Evolutionary conservation across 1,140 invertebrate species (phyloP).

Genomic region (Brachionus sp.): DNA sequence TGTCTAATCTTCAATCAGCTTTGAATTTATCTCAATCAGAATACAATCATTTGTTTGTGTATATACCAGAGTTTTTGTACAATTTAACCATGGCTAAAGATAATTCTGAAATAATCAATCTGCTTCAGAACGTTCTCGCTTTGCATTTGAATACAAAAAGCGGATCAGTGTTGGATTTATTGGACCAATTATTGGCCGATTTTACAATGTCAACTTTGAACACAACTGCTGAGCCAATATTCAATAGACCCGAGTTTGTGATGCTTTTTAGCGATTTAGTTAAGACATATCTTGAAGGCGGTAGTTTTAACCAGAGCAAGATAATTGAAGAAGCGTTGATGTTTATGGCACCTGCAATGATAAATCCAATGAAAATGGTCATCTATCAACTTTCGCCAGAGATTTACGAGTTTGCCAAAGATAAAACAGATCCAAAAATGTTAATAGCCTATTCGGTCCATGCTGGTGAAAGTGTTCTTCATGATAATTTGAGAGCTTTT

Average conservation of each 20-base stretch:
- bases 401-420: conserved; percentile 1
- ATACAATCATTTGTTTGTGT: neutral
- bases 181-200: neutral
- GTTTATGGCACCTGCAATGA: neutral
- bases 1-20: neutral
- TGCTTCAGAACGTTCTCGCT: neutral
- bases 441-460: neutral
- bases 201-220: neutral
- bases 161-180: neutral
- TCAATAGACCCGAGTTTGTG: neutral
- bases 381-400: neutral
- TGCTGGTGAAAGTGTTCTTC: neutral
- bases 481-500: neutral
- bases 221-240: neutral
- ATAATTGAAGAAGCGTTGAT: neutral
- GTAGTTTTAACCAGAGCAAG: neutral
- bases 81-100: neutral
- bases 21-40: neutral
- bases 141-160: neutral
- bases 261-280: neutral
- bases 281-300: neutral
- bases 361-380: neutral
- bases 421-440: neutral
- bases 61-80: neutral
- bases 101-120: neutral